Percentiles rank a stretch among this genome's conserved stretches.
These are phyloP conservation scores for Podarcis raffonei DNA, from an alignment of 2,113 vertebrate species.

Conservation along the genomic window DNA sequence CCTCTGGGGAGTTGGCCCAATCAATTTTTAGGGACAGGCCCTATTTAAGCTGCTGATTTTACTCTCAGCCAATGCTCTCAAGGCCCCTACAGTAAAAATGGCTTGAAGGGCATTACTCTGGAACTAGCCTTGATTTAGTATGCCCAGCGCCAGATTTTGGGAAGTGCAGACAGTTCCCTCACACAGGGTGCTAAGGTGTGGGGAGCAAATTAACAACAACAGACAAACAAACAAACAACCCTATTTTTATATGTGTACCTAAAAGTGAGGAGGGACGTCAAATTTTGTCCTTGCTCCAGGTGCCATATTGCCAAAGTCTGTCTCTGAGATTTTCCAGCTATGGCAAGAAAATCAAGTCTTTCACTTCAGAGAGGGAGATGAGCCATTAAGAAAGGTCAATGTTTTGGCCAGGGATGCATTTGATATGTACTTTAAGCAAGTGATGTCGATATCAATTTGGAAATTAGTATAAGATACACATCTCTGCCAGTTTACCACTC, in stretches of 20 bases:
- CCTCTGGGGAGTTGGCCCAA: not conserved
- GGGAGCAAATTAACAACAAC: too few relatives aligned
- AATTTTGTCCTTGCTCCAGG: too few relatives aligned
- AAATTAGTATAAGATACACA: not conserved
- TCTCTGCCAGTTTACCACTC: not conserved
- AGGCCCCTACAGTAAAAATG: not conserved
- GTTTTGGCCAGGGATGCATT: not conserved
- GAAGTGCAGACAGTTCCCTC: too few relatives aligned
- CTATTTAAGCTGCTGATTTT: not conserved
- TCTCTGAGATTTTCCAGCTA: too few relatives aligned
- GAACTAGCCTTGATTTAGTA: too few relatives aligned
- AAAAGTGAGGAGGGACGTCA: too few relatives aligned
- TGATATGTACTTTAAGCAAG: not conserved
- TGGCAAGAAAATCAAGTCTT: not conserved
- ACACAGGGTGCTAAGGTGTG: too few relatives aligned
- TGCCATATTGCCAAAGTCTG: too few relatives aligned
- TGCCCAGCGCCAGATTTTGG: too few relatives aligned
- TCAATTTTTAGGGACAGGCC: not conserved
- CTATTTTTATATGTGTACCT: too few relatives aligned
- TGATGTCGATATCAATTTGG: not conserved
- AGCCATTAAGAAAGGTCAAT: not conserved
- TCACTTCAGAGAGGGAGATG: not conserved
- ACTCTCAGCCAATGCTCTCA: not conserved
- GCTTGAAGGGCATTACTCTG: too few relatives aligned
- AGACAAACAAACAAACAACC: too few relatives aligned